phyloP scores from a whole-genome alignment of 92 coral and sea anemone genomes.

The Montipora capitata region DNA sequence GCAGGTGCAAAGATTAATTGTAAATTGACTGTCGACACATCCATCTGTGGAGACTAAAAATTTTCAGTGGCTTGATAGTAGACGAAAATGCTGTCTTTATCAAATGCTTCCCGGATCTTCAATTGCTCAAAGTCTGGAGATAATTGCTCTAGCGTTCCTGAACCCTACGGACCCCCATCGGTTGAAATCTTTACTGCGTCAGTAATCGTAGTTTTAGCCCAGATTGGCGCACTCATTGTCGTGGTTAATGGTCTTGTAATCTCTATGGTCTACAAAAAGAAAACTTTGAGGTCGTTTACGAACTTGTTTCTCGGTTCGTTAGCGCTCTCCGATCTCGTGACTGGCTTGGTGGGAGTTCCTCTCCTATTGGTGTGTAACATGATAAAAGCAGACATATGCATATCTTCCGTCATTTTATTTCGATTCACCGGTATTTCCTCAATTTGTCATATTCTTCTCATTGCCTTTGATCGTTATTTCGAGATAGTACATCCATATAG shows the following conservation, averaged over 20 bases:
- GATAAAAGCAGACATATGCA: constrained; percentile 30
- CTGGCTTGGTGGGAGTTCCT: constrained; percentile 87
- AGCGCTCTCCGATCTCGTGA: constrained; percentile 85
- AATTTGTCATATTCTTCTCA: constrained; percentile 83
- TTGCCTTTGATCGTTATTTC: constrained; percentile 86
- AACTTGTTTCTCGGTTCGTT: constrained; percentile 83
- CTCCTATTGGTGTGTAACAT: constrained; percentile 10
- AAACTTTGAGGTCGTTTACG: constrained; percentile 63
- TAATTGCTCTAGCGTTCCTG: neutral
- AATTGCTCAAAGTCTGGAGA: neutral
- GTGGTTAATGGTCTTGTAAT: constrained; percentile 23
- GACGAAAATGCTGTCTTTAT: too few species aligned
- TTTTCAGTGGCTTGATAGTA: too few species aligned
- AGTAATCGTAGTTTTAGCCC: constrained; percentile 1
- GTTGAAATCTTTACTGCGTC: neutral
- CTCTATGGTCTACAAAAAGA: constrained; percentile 29
- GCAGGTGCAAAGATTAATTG: too few species aligned
- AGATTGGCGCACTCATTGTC: constrained; percentile 9
- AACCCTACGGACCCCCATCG: neutral
- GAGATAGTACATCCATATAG: constrained; percentile 80
- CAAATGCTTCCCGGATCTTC: too few species aligned
- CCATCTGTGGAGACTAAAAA: too few species aligned
- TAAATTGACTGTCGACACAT: too few species aligned
- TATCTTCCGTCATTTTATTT: constrained; percentile 65
- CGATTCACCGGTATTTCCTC: constrained; percentile 88